Percentiles rank a stretch among this genome's conserved stretches.
phyloP scores from a whole-genome alignment of 2,113 vertebrate species.

The Catharus minimus region DNA sequence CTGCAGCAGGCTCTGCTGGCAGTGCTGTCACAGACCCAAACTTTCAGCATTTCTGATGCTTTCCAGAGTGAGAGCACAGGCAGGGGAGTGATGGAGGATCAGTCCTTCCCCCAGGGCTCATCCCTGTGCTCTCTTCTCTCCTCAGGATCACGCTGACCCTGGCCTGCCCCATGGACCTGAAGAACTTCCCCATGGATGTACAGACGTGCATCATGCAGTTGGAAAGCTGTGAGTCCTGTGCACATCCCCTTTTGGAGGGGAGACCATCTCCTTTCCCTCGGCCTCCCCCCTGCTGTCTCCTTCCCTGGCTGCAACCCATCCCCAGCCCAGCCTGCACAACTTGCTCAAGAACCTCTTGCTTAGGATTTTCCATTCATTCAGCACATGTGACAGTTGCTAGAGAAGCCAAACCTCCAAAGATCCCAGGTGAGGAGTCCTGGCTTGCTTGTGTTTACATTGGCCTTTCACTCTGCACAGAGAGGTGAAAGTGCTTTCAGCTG shows the following conservation, averaged over 20 bases:
- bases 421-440: not conserved
- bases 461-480: constrained; percentile 13
- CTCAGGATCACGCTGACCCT: constrained; percentile 93
- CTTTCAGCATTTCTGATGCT: not conserved
- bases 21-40: not conserved
- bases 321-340: not conserved
- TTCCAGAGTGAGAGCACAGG: not conserved
- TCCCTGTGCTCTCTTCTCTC: constrained; percentile 24
- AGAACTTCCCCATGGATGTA: constrained; percentile 99
- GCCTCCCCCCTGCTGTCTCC: not conserved
- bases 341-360: not conserved
- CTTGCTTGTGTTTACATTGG: not conserved
- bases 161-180: constrained; percentile 98
- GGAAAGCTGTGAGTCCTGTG: constrained; percentile 92
- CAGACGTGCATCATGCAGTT: constrained; percentile 99
- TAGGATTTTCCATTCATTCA: not conserved
- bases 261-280: not conserved
- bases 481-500: not conserved
- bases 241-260: not conserved
- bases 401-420: not conserved
- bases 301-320: not conserved
- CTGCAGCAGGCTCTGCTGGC: not conserved
- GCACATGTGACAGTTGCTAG: not conserved
- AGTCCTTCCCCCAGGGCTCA: not conserved
- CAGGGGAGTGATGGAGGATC: not conserved